phyloP scores from a whole-genome alignment of 2,888 invertebrate genomes.

The Merodon equestris region DNA sequence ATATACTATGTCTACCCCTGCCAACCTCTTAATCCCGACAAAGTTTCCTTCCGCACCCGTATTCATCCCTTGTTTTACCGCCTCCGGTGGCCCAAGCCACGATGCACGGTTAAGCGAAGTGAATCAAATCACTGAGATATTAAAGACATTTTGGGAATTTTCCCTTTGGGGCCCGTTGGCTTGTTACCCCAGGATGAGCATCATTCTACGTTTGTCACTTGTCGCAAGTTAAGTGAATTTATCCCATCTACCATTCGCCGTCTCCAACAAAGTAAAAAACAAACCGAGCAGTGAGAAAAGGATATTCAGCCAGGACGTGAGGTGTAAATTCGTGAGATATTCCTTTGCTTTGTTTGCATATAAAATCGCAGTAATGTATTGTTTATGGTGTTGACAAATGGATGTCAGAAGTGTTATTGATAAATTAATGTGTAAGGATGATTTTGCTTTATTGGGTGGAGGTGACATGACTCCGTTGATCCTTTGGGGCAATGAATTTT shows the following conservation, averaged over 20 bases:
- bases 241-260: slow-evolving; percentile 1
- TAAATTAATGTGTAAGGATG: slow-evolving; percentile 47
- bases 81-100: neutral
- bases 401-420: slow-evolving; percentile 55
- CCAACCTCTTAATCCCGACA: slow-evolving; percentile 53
- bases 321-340: slow-evolving; percentile 43
- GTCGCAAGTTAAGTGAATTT: slow-evolving; percentile 42
- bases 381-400: slow-evolving; percentile 63
- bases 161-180: slow-evolving; percentile 52
- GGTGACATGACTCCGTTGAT: too few species aligned
- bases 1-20: too few species aligned
- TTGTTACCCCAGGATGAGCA: slow-evolving; percentile 24
- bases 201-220: slow-evolving; percentile 28
- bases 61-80: too few species aligned
- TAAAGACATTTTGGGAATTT: slow-evolving; percentile 60
- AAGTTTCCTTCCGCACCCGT: slow-evolving; percentile 29
- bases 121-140: slow-evolving; percentile 65
- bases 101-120: slow-evolving; percentile 59
- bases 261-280: slow-evolving; percentile 5
- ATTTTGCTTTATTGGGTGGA: neutral
- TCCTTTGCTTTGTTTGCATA: slow-evolving; percentile 26
- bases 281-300: too few species aligned
- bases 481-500: neutral
- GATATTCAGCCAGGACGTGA: slow-evolving; percentile 17
- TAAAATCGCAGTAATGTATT: slow-evolving; percentile 60